Base-by-base conservation (phyloP, 2,797 vertebrate species). In the Chromobotia macracanthus region DNA sequence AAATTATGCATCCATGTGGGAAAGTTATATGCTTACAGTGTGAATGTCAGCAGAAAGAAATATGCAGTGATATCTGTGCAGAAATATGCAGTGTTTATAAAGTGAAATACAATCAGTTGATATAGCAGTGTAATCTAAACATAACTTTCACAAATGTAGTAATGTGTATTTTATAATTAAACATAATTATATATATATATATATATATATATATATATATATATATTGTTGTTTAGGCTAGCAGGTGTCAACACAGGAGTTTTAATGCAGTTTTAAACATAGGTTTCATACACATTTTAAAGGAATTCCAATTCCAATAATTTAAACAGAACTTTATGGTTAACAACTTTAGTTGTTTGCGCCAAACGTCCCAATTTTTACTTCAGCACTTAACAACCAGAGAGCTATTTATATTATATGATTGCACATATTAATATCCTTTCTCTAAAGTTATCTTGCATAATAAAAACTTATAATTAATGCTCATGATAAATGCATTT, bases 391-490 rank as follows among this genome's bases (percentile, higher is more conserved):
- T 51, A 84, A 75, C 79, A 86, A 51, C 77, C 64, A 16, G 50
- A 69, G 61, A 50, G 60, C 35, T 74, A 79, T 84, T 81, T 64
- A 84, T 80, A 74, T 86, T 86, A 82, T 73, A 83, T 77, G 75
- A 83, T 31, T 38, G 1, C 25, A 69, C 35, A 63, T 65, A 81
- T 80, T 87, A 80, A 82, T 77, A 83, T 38, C 19, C 46, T 63
- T 19, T 53, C 31, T 77, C 60, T 51, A 60, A 23, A 61, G 79
- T 81, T 80, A 70, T 60, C 77, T 65, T 75, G 82, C 74, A 83
- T 82, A 80, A 76, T 82, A 78, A 84, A 82, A 72, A 15, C 16
- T 16, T 56, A 70, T 56, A 23, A 21, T 23, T 3, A 56, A 23
- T 13, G 55, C 21, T 23, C 11, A 58, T 25, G 23, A 25, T 25